Evolutionary conservation across 2,888 invertebrate species (phyloP), one percentile per base, ranked within the genome.

Genomic region (Alloplasta piceator): DNA sequence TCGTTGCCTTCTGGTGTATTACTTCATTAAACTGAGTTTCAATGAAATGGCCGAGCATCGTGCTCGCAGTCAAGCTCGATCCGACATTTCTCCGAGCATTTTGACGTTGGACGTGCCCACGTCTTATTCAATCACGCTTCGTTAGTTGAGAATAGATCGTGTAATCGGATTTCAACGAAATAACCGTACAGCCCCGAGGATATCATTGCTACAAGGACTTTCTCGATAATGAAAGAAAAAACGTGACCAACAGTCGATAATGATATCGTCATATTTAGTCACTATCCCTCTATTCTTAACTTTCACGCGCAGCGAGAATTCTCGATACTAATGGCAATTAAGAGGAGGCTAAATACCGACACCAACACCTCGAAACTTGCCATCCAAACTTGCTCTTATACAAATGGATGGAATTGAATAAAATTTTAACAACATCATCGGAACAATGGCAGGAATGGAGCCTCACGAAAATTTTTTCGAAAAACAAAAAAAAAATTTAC

Each of bases 41-140:
- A 67, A 58, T 7, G 48, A 26, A 52, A 38, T 43, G 38, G 58
- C 26, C 6, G n/a, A 7, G 14, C 7, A 60, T 50, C 48, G 48
- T 61, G 38, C 60, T 61, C 9, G 1, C 38, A 43, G 4, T 36
- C 46, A 56, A 50, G 7, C 16, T 52, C 50, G 66, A 67, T 41
- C 56, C 55, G 36, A 48, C 12, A 55, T 58, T 80, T 61, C 68
- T 43, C 26, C 60, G 56, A 36, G 16, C 56, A 77, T 70, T 26
- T 26, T 61, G 60, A 39, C 60, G 16, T 16, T 26, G 7, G 26
- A 36, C 58, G n/a, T 56, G 58, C 7, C 26, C 39, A 12, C 74
- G 77, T 78, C 73, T 81, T 66, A 78, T 81, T 81, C 70, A 81
- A 81, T 81, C 66, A 75, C 71, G 73, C 74, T 78, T 78, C 78